These are phyloP conservation scores for Meteorus colon DNA, from an alignment of 2,888 invertebrate species.

Conservation along the genomic window DNA sequence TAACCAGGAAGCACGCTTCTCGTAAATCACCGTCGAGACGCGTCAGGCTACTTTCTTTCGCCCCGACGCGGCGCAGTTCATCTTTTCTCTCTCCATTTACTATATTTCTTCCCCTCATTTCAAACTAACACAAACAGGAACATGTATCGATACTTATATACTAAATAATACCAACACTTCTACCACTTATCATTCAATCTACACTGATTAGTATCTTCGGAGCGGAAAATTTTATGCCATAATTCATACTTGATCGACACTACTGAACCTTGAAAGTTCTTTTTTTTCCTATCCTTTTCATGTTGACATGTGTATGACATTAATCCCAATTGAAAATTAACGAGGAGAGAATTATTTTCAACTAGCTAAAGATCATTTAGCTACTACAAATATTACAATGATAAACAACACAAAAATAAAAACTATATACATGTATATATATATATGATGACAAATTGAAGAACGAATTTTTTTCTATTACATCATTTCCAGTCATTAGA, in stretches of 20 bases:
- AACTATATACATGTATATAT: too few species aligned
- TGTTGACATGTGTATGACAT: conserved; percentile 5
- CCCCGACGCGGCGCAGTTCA: neutral
- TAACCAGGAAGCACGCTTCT: conserved; percentile 36
- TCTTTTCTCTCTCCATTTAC: conserved; percentile 6
- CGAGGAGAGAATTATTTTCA: too few species aligned
- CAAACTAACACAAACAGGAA: neutral
- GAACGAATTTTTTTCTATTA: neutral
- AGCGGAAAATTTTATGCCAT: neutral
- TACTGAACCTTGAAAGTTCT: neutral
- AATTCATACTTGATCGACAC: too few species aligned
- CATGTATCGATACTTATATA: neutral
- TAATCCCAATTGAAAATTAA: too few species aligned
- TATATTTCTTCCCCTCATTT: neutral
- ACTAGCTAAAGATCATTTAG: too few species aligned
- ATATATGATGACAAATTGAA: too few species aligned
- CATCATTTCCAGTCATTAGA: neutral
- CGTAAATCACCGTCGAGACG: conserved; percentile 37
- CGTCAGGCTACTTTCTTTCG: conserved; percentile 14
- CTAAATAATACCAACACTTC: neutral
- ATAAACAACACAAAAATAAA: too few species aligned
- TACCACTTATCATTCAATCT: neutral
- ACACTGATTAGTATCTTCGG: neutral
- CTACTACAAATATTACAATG: too few species aligned
- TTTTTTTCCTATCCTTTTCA: neutral